phyloP scores from a whole-genome alignment of 2,888 invertebrate genomes.

The Melanostoma scalare region DNA sequence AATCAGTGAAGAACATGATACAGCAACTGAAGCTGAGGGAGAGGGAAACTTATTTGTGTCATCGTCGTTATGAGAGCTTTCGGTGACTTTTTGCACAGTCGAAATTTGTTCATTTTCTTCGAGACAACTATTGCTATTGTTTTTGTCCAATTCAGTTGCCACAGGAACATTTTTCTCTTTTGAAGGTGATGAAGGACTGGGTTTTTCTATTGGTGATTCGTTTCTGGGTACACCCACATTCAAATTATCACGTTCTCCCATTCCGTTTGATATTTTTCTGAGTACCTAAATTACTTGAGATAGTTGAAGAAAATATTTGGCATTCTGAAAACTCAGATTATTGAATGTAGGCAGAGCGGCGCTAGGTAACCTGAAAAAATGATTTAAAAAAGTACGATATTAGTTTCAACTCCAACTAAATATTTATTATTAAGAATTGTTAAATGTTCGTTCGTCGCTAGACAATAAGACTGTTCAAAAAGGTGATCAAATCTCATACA shows the following conservation, averaged over 20 bases:
- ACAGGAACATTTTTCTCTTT: slow-evolving; percentile 19
- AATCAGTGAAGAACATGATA: slow-evolving; percentile 48
- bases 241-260: slow-evolving; percentile 62
- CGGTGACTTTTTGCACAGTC: slow-evolving; percentile 12
- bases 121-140: slow-evolving; percentile 6
- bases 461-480: no score
- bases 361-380: no score
- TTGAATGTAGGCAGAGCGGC: no score
- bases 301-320: background rate
- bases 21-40: background rate
- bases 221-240: slow-evolving; percentile 29
- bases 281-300: background rate
- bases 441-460: no score
- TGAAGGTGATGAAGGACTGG: slow-evolving; percentile 39
- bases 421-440: no score
- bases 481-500: no score
- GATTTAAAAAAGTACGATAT: no score
- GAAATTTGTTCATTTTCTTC: slow-evolving; percentile 33
- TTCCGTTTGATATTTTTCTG: background rate
- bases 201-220: slow-evolving; percentile 47
- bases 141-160: background rate
- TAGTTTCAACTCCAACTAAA: no score
- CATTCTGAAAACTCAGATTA: no score
- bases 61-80: no score
- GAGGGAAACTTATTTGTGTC: no score